Evolutionary conservation across 2,113 vertebrate genomes (phyloP), one percentile per base, ranked within the genome.

Genomic region (Zosterops japonicus): DNA sequence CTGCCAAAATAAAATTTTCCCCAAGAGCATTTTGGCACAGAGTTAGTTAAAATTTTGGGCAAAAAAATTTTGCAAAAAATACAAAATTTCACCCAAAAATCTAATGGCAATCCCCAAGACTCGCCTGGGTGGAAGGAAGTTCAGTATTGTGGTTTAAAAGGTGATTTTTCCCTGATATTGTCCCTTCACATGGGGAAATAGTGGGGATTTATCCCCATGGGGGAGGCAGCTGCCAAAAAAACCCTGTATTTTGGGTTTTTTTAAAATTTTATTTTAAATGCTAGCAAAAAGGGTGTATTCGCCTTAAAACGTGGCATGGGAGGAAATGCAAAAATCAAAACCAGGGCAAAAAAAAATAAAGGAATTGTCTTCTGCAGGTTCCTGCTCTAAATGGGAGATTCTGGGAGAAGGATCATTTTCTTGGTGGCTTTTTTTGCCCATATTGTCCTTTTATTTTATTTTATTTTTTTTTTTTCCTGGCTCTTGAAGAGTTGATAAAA

Each of bases 331-430:
- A 88, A 83, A 4, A 12, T 60, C 39, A 39, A 74, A 88, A 79
- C 39, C 8, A 17, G 71, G 36, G 61, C 42, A 55, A 82, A 39
- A 88, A 94, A 12, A 88, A 94, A 89, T 39, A 93, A 93, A 87
- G 49, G 56, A 60, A 70, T 74, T 93, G 75, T 91, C 74, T 93
- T 91, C 82, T 87, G 90, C 85, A 82, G 85, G 61, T 82, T 93
- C 88, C 71, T 82, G 65, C 85, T 52, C 33, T 41, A 49, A 90
- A 78, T 18, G 53, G 35, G 78, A 83, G 82, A 74, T 88, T 91
- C 83, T 76, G 53, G 50, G 41, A 75, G 50, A 80, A 88, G 85
- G 56, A 52, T 28, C 8, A 46, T 67, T 82, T 68, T 87, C 29
- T 71, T 68, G 69, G 36, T 11, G 5, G 81, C 69, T 93, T 89